These are phyloP conservation scores for Linurgus olivaceus DNA, from an alignment of 2,797 vertebrate genomes.

Conservation along the genomic window DNA sequence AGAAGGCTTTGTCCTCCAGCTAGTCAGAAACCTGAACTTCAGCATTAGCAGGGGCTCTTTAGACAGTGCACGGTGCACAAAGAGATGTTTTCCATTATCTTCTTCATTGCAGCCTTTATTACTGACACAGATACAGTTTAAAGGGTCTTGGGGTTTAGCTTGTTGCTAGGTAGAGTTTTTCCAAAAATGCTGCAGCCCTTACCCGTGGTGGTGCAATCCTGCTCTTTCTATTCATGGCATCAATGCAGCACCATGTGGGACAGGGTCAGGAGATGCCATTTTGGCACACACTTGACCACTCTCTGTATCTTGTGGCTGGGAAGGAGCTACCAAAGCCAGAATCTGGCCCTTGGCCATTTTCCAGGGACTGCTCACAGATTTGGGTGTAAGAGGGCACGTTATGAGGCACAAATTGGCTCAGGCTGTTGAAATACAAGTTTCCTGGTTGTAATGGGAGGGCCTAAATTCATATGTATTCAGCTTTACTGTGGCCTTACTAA, in stretches of 20 bases:
- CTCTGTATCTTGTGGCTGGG: neutral
- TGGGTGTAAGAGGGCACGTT: neutral
- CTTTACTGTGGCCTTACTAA: neutral
- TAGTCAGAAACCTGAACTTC: conserved; percentile 53
- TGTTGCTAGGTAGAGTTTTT: conserved; percentile 41
- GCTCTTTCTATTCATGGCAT: neutral
- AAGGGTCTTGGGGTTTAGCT: conserved; percentile 42
- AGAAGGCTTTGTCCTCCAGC: conserved; percentile 36
- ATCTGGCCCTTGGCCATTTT: neutral
- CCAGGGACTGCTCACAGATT: neutral
- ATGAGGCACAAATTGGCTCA: neutral
- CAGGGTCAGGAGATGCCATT: neutral
- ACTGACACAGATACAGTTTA: conserved; percentile 29
- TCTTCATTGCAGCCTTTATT: conserved; percentile 54
- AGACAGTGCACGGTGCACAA: conserved; percentile 8
- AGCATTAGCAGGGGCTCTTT: conserved; percentile 19
- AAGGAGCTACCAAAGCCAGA: neutral
- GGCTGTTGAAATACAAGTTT: neutral
- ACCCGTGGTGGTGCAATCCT: neutral
- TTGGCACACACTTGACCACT: fast-evolving
- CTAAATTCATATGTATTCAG: neutral
- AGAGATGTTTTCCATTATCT: conserved; percentile 61
- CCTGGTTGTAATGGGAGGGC: neutral
- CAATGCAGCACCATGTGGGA: fast-evolving
- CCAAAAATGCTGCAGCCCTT: neutral